phyloP scores from a whole-genome alignment of 2,797 vertebrate species.

The Centropyge bicolor region DNA sequence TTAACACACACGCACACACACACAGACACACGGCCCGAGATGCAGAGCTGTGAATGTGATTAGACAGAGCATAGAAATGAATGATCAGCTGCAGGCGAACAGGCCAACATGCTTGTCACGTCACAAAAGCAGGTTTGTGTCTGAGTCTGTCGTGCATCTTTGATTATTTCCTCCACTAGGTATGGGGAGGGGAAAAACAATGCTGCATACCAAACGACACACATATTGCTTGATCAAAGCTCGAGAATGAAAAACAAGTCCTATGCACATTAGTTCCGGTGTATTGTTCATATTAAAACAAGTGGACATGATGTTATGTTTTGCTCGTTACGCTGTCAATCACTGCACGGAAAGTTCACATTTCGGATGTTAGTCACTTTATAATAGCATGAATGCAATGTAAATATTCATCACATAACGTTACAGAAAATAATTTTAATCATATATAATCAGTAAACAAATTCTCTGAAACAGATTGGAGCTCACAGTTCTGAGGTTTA shows the following conservation, averaged over 20 bases:
- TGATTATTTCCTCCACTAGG: conserved; percentile 41
- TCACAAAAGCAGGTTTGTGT: conserved; percentile 43
- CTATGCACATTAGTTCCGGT: conserved; percentile 45
- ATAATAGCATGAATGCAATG: neutral
- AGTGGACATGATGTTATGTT: conserved; percentile 39
- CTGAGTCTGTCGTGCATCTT: conserved; percentile 28
- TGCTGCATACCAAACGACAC: conserved; percentile 9
- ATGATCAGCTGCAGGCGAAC: conserved; percentile 43
- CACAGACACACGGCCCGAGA: conserved; percentile 18
- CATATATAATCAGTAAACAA: neutral
- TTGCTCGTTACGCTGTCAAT: conserved; percentile 13
- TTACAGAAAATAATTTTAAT: neutral
- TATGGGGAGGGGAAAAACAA: conserved; percentile 10
- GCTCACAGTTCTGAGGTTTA: neutral
- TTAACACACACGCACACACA: neutral
- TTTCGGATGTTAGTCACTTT: conserved; percentile 11
- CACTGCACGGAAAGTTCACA: conserved; percentile 14
- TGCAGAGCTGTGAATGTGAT: conserved; percentile 69
- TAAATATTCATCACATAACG: neutral
- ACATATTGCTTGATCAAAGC: conserved; percentile 50
- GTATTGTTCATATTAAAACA: conserved; percentile 26
- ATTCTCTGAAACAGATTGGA: neutral
- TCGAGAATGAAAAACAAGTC: conserved; percentile 15
- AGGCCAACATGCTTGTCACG: conserved; percentile 37
- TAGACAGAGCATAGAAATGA: conserved; percentile 58